Conservation (phyloP, 2,113 vertebrate genomes). For the Okapia johnstoni region DNA sequence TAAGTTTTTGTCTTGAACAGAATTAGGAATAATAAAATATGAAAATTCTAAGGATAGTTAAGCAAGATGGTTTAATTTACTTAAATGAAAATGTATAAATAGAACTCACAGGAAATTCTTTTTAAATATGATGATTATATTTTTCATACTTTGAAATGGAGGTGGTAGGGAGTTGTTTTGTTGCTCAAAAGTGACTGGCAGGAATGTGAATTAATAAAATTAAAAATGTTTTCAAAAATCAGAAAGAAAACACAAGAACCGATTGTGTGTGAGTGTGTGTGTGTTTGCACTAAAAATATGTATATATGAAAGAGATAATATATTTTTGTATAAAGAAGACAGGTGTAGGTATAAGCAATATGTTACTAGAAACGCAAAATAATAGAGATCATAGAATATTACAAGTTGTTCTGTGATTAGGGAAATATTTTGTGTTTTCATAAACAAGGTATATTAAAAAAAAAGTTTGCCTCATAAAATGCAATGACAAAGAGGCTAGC, state of each 20-base stretch:
- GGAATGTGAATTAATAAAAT: neutral
- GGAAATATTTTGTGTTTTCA: slow-evolving; percentile 15
- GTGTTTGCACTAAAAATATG: neutral
- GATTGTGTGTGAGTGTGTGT: neutral
- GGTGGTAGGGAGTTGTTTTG: neutral
- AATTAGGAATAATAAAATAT: slow-evolving; percentile 20
- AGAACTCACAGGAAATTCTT: neutral
- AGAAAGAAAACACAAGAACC: neutral
- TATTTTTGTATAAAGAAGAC: neutral
- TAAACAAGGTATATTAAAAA: neutral
- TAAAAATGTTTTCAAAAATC: neutral
- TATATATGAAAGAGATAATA: neutral
- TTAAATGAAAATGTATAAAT: slow-evolving; percentile 5
- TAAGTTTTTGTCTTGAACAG: neutral
- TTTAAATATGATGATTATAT: neutral
- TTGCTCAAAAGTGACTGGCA: neutral
- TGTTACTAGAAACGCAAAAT: neutral
- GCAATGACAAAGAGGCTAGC: neutral
- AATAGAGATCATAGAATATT: neutral
- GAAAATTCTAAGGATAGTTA: slow-evolving; percentile 31
- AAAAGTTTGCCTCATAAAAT: neutral
- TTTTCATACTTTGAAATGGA: neutral
- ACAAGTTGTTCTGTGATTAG: neutral
- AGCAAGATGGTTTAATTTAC: neutral
- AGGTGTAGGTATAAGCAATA: neutral